Base-by-base conservation (phyloP, 2,888 invertebrate species). In the Pterostichus niger region DNA sequence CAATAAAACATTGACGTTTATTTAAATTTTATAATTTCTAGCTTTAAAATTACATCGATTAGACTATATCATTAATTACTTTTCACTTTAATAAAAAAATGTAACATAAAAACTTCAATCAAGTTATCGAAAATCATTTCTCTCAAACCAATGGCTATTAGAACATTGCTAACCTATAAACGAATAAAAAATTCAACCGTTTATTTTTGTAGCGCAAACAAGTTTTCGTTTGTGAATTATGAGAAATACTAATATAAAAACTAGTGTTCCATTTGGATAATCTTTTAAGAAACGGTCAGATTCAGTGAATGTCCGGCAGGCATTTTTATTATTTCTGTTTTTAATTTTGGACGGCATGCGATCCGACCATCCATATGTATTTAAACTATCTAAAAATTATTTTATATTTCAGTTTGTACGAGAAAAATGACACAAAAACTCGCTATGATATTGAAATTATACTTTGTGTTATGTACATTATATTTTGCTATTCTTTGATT, bases 211-310 rank as follows among this genome's bases (percentile, higher is more conserved):
- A 15, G 40, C 31, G 54, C 24, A 76, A 76, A 31, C 76, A 15
- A 40, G 68, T 68, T 68, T 35, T 68, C 76, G n/a, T 46, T 17
- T 52, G 54, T 76, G 76, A 54, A 76, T 54, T 76, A 76, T 76
- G 54, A 49, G 56, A 35, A 76, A 52, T 15, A 33, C 52, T 52
- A 31, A n/a, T 56, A 49, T 35, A 76, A 76, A 54, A 75, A n/a
- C 35, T 56, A 31, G 15, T 15, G 31, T 33, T 54, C 31, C 35
- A 54, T 76, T 76, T 76, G 33, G 35, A 76, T 6, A 33, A 46
- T n/a, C 52, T 13, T 76, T 13, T 31, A 68, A 33, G 44, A 35
- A 11, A 68, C n/a, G 49, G 24, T 24, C 46, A 2, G 52, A 33
- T 44, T 1, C 9, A 68, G 40, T 52, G 54, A 76, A 49, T 54